Evolutionary conservation across 2,113 vertebrate genomes (phyloP), one percentile per base, ranked within the genome.

Genomic region (Boulengeromyrus knoepffleri): DNA sequence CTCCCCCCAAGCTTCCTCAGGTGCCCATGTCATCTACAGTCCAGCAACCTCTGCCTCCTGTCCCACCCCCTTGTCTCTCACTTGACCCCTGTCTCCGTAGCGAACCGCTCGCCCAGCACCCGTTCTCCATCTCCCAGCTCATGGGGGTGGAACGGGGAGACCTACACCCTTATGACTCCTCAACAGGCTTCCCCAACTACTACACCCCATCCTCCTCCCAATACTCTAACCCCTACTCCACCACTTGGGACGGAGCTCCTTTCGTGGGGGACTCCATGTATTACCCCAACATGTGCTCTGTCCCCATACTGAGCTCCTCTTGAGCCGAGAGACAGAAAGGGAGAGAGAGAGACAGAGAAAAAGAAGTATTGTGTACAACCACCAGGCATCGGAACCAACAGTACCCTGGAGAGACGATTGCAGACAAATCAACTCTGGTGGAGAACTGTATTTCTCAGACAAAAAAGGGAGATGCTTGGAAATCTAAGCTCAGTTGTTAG

Each of bases 111-210:
- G 31, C 87, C 88, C 83, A 49, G 47, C 92, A 93, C 31, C 91
- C 92, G 10, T 93, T 92, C 88, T 93, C 91, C 89, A 92, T 92
- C 62, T 91, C 90, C 31, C 91, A 92, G 80, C 90, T 93, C n/a
- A 91, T 93, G 91, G 88, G 90, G 21, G 88, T 83, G 21, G 90
- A 93, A 77, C 56, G 90, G 12, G 91, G 90, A 3, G 87, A 90
- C 70, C 84, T 85, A 42, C 89, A 70, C 50, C 87, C 91, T 3
- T 77, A 90, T 45, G 91, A 92, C 56, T 87, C 90, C 46, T 56
- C 88, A 47, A 53, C 89, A 7, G 80, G 89, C 39, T 93, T 90
- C 74, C 89, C 91, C 2, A 56, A 70, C 15, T 93, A 91, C 53
- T 88, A 80, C 27, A n/a, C 89, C 46, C 77, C 85, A 2, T 52